Evolutionary conservation across 2,888 invertebrate genomes (phyloP).

Genomic region (Thumatha senex): DNA sequence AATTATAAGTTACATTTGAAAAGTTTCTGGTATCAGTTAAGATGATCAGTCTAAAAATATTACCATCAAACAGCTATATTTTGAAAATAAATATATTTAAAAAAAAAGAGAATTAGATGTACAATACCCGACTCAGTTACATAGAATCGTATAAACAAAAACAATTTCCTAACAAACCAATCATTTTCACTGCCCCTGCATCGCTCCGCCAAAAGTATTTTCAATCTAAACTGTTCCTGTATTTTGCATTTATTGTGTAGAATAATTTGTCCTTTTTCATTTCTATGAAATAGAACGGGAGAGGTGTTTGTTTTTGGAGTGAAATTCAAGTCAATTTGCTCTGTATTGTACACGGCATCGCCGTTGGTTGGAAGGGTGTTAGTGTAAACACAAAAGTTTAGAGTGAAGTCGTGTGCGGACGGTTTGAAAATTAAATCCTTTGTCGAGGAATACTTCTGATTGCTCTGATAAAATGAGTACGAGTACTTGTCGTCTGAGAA

Average conservation of each 20-base stretch:
- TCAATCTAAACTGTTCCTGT: constrained; percentile 40
- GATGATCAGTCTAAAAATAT: neutral
- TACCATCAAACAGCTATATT: neutral
- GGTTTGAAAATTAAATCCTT: constrained; percentile 41
- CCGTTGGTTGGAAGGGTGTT: constrained; percentile 29
- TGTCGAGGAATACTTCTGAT: constrained; percentile 33
- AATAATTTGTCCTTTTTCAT: constrained; percentile 18
- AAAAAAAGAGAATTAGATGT: constrained; percentile 7
- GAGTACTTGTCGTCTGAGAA: too few relatives aligned
- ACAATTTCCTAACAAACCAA: constrained; percentile 48
- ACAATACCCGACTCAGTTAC: constrained; percentile 14
- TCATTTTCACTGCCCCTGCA: constrained; percentile 36
- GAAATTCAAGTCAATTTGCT: constrained; percentile 39
- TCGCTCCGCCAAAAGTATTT: constrained; percentile 36
- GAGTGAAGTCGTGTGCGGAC: constrained; percentile 39
- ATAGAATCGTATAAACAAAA: constrained; percentile 27
- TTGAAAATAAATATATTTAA: too few relatives aligned
- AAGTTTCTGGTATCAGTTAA: too few relatives aligned
- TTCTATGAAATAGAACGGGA: constrained; percentile 21
- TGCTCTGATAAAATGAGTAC: too few relatives aligned
- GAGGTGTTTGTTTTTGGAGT: constrained; percentile 17
- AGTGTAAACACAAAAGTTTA: constrained; percentile 48
- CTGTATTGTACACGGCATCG: constrained; percentile 2
- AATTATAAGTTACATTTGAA: too few relatives aligned
- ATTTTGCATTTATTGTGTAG: constrained; percentile 19